A percentile compares a stretch with the other conserved stretches of the same genome.
phyloP scores from a whole-genome alignment of 2,888 invertebrate species.

The Oegoconia quadripuncta region DNA sequence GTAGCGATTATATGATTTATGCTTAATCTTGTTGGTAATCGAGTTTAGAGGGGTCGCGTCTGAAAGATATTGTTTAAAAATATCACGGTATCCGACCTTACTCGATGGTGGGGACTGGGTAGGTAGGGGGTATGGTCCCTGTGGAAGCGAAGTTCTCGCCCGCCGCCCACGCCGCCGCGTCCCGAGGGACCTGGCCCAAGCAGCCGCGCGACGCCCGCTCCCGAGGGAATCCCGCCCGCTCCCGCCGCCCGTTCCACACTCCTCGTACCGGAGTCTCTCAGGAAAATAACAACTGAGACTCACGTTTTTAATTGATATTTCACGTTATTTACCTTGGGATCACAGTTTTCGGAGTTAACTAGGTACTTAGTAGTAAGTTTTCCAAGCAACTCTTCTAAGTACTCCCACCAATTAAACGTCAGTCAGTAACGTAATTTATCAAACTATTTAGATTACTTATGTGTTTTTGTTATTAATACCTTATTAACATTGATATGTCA shows the following conservation, averaged over 20 bases:
- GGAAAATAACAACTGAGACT: conserved; percentile 66
- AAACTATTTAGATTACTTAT: too few relatives aligned
- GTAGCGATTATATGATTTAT: too few relatives aligned
- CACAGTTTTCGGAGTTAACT: neutral
- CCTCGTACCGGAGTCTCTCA: conserved; percentile 42
- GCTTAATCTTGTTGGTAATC: conserved; percentile 1
- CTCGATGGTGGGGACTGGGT: conserved; percentile 40
- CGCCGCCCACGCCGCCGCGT: conserved; percentile 59
- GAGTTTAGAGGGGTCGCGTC: conserved; percentile 7
- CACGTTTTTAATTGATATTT: conserved; percentile 70
- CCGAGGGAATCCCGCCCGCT: conserved; percentile 48
- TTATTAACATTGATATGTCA: too few relatives aligned
- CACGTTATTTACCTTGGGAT: conserved; percentile 5
- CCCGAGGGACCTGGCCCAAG: conserved; percentile 67
- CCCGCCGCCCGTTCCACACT: conserved; percentile 27
- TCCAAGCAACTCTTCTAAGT: too few relatives aligned
- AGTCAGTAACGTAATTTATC: too few relatives aligned
- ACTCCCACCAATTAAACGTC: too few relatives aligned
- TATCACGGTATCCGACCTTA: conserved; percentile 58
- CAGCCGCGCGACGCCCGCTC: conserved; percentile 69
- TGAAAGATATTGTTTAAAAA: conserved; percentile 57
- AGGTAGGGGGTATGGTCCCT: conserved; percentile 57
- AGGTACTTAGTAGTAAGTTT: too few relatives aligned
- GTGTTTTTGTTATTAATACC: too few relatives aligned
- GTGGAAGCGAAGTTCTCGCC: conserved; percentile 68